phyloP scores from a whole-genome alignment of 2,113 vertebrate genomes.

The Probosciger aterrimus region DNA sequence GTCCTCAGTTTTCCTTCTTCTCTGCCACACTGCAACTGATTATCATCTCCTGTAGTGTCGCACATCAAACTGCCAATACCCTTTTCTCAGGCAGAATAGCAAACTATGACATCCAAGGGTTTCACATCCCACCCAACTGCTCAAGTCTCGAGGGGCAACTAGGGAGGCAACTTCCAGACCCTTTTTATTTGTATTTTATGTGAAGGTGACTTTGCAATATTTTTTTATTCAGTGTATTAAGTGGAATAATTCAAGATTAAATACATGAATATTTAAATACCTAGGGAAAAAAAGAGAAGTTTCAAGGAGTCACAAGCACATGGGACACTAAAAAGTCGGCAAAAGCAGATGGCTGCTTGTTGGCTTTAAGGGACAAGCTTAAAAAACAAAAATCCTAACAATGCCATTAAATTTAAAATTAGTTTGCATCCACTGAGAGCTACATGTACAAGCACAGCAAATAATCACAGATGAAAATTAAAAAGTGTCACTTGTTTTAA shows the following conservation, averaged over 20 bases:
- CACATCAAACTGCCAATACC: accelerated
- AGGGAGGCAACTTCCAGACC: not conserved
- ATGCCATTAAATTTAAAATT: not conserved
- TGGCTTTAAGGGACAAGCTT: not conserved
- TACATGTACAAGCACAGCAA: not conserved
- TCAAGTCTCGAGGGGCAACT: not conserved
- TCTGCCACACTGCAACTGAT: not conserved
- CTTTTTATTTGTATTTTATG: not conserved
- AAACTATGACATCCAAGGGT: not conserved
- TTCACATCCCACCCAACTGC: not conserved
- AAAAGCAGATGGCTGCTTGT: not conserved
- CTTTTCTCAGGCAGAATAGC: not conserved
- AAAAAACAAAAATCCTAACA: not conserved
- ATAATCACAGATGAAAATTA: not conserved
- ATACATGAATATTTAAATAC: not conserved
- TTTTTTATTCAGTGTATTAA: not conserved
- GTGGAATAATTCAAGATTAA: not conserved
- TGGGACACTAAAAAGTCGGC: not conserved
- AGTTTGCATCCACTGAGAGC: not conserved
- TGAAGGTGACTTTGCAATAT: not conserved
- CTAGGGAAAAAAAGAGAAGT: not conserved
- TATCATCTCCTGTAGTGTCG: not conserved
- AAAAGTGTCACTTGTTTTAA: not conserved
- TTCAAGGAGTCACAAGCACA: not conserved
- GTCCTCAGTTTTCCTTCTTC: not conserved